Evolutionary conservation across 2,797 vertebrate genomes (phyloP).

Genomic region (Adelosebastes latens): DNA sequence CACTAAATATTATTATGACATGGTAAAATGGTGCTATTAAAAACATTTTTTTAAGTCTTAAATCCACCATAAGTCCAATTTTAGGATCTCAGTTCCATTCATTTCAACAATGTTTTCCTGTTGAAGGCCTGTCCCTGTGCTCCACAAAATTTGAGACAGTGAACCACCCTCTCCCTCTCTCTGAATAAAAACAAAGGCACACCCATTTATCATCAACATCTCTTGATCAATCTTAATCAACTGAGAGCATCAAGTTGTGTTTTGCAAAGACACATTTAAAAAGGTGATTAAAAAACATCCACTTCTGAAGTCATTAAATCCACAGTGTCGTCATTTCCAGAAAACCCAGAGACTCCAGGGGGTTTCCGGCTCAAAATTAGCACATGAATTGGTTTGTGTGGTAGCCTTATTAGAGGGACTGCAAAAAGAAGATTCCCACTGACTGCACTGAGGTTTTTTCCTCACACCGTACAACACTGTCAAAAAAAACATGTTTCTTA

Average conservation of each 20-base stretch:
- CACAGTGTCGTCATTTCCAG: slow-evolving; percentile 55
- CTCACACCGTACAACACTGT: neutral
- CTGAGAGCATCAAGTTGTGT: neutral
- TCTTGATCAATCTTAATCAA: neutral
- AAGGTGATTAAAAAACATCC: neutral
- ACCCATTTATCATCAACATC: neutral
- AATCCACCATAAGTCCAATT: neutral
- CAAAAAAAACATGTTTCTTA: neutral
- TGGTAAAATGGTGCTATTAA: neutral
- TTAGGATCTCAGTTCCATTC: neutral
- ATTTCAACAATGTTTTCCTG: neutral
- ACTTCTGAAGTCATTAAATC: slow-evolving; percentile 36
- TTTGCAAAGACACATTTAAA: neutral
- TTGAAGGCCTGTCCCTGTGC: neutral
- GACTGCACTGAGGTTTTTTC: neutral
- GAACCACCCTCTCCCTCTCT: slow-evolving; percentile 2
- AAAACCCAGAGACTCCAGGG: slow-evolving; percentile 58
- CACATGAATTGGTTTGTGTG: slow-evolving; percentile 70
- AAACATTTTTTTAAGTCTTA: too few species aligned
- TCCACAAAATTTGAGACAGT: neutral
- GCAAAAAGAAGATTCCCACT: slow-evolving; percentile 46
- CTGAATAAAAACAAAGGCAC: slow-evolving; percentile 21
- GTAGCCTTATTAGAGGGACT: slow-evolving; percentile 51
- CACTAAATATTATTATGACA: neutral
- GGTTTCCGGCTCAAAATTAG: slow-evolving; percentile 69